Percentiles rank a stretch among this genome's conserved stretches.
Conservation (phyloP, 2,113 vertebrate genomes). For the Eidolon helvum region DNA sequence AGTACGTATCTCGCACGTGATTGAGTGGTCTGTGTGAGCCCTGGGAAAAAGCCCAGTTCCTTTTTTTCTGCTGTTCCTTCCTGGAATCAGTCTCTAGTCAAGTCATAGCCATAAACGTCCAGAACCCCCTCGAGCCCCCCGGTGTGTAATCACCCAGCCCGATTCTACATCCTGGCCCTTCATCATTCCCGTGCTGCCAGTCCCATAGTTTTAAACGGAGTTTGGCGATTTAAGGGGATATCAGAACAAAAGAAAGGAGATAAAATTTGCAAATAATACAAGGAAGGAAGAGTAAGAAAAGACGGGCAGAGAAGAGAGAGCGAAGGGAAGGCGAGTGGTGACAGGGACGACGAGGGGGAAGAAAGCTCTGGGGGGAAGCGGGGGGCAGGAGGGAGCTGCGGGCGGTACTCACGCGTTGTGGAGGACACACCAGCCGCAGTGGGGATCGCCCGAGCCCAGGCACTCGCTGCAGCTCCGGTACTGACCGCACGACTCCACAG, state of each 20-base stretch:
- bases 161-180: background rate
- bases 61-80: background rate
- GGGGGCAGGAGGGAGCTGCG: background rate
- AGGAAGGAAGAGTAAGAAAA: background rate
- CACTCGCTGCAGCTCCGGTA: conserved; percentile 93
- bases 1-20: background rate
- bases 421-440: conserved; percentile 99
- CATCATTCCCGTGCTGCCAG: background rate
- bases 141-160: too few relatives aligned
- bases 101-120: background rate
- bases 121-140: too few relatives aligned
- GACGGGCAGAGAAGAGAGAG: background rate
- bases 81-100: background rate
- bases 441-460: conserved; percentile 95
- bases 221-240: background rate
- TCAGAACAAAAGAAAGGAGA: background rate
- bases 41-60: background rate
- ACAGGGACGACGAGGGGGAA: background rate
- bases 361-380: rapidly evolving
- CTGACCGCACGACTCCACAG: conserved; percentile 95
- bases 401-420: conserved; percentile 93
- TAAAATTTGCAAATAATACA: background rate
- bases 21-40: background rate
- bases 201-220: background rate
- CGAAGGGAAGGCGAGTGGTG: background rate